Evolutionary conservation across 23 tunicate species (phyloP).

Genomic region (Clavelina lepadiformis): DNA sequence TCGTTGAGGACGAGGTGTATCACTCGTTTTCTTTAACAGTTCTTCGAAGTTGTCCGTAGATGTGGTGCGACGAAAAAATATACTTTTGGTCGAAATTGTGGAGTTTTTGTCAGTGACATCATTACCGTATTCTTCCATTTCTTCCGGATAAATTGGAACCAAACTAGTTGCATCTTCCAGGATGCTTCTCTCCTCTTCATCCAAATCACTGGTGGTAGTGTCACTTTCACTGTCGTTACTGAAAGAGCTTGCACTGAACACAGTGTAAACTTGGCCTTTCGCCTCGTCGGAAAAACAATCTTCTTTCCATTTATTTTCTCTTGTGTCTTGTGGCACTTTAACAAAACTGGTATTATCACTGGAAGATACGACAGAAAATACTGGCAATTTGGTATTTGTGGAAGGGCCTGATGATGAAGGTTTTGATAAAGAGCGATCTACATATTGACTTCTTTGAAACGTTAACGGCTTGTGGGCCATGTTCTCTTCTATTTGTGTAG

Average conservation of each 20-base stretch:
- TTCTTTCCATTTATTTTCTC: too few species aligned
- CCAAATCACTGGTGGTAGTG: not conserved
- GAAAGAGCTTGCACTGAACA: slow-evolving; percentile 31
- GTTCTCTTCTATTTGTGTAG: too few species aligned
- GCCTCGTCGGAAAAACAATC: too few species aligned
- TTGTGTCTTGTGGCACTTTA: too few species aligned
- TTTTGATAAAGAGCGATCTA: too few species aligned
- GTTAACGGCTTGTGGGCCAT: too few species aligned
- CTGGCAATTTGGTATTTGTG: slow-evolving; percentile 15
- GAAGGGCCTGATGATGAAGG: too few species aligned
- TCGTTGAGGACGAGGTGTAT: slow-evolving; percentile 30
- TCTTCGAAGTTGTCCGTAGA: slow-evolving; percentile 86
- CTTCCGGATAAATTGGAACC: slow-evolving; percentile 62
- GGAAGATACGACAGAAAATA: slow-evolving; percentile 33
- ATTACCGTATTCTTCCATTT: slow-evolving; percentile 28
- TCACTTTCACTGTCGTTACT: slow-evolving; percentile 38
- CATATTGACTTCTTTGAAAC: too few species aligned
- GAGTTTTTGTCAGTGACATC: not conserved
- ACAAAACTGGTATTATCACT: not conserved
- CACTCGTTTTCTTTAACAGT: slow-evolving; percentile 34
- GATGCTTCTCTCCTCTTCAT: slow-evolving; percentile 48
- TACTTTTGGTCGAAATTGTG: not conserved
- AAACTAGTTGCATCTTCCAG: slow-evolving; percentile 70
- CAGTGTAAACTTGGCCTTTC: too few species aligned
- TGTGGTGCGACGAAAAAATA: slow-evolving; percentile 75